A percentile compares a stretch with the other conserved stretches of the same genome.
Conservation (phyloP, 2,113 vertebrate species). For the Poeciliopsis occidentalis region DNA sequence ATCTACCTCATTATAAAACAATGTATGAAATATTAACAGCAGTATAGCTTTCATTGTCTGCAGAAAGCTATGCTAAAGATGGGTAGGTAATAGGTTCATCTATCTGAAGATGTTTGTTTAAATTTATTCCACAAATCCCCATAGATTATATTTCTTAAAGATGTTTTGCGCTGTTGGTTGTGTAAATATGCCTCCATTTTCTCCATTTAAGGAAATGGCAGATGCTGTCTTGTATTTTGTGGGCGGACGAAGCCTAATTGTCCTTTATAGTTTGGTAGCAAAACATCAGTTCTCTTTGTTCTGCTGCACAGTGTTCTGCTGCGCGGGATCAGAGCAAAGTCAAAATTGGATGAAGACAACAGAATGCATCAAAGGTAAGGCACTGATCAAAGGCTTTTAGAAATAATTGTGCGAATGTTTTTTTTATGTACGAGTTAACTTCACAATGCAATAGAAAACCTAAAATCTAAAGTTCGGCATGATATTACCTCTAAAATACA, state of each 20-base stretch:
- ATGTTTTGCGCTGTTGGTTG: slow-evolving; percentile 4
- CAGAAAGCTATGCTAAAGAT: background rate
- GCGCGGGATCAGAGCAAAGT: slow-evolving; percentile 2
- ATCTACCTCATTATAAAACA: background rate
- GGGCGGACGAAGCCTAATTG: background rate
- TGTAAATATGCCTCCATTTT: slow-evolving; percentile 7
- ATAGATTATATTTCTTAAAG: background rate
- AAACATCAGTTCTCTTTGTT: slow-evolving; percentile 10
- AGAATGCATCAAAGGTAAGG: slow-evolving; percentile 2
- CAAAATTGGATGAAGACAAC: background rate
- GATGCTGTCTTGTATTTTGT: slow-evolving; percentile 1
- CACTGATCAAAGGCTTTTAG: background rate
- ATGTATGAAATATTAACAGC: background rate
- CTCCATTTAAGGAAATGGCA: slow-evolving; percentile 6
- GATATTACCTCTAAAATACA: background rate
- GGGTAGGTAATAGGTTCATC: background rate
- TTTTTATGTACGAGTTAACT: background rate
- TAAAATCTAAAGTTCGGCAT: background rate
- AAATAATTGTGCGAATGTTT: slow-evolving; percentile 2
- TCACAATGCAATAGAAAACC: background rate
- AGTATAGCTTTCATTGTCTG: background rate
- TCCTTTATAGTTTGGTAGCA: background rate
- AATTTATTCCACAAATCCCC: slow-evolving; percentile 2
- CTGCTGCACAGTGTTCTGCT: background rate
- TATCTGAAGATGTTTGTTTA: background rate